Base-by-base conservation (phyloP, 2,113 vertebrate species). In the Megaceryle torquata region DNA sequence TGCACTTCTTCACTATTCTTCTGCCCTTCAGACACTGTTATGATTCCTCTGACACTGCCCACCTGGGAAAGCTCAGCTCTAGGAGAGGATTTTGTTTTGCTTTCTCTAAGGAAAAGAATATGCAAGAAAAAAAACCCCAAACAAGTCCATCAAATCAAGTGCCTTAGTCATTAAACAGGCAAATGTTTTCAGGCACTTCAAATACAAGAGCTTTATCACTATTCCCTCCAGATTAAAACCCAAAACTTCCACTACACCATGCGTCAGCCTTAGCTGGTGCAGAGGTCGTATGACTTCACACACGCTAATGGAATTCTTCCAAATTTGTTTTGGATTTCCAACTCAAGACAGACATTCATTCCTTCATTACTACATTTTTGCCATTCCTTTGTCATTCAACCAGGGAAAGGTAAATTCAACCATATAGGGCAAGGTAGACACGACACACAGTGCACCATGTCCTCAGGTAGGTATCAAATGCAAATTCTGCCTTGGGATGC, bases 1-100 rank as follows among this genome's bases (percentile, higher is more conserved):
- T 56, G 65, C 8, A 46, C 48, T 89, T 60, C 44, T 59, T 6
- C 24, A 20, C 26, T 7, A 4, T 17, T 64, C 56, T 83, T 28
- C 60, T 89, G 89, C 54, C 81, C 84, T 92, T 87, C 89, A 54
- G 37, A 81, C 20, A 41, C 29, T 86, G 43, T 74, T 57, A 28
- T 13, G 5, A 3, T 50, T 91, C 74, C 56, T 89, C 93, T 95
- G 87, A 84, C 25, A 8, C n/a, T 89, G 84, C 43, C 60, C 59
- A 51, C 61, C 74, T 46, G 43, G 6, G 9, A 90, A 88, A 85
- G 11, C 67, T 51, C 82, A 46, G 57, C 44, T 60, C 53, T 20
- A 21, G 50, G 22, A 17, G 54, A 80, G 37, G 59, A n/a, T 39
- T 86, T 63, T 7, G 4, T 5, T 46, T 68, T 56, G 65, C 9